Base-by-base conservation (phyloP, 2,888 invertebrate species). In the Tryphoninae sp. region DNA sequence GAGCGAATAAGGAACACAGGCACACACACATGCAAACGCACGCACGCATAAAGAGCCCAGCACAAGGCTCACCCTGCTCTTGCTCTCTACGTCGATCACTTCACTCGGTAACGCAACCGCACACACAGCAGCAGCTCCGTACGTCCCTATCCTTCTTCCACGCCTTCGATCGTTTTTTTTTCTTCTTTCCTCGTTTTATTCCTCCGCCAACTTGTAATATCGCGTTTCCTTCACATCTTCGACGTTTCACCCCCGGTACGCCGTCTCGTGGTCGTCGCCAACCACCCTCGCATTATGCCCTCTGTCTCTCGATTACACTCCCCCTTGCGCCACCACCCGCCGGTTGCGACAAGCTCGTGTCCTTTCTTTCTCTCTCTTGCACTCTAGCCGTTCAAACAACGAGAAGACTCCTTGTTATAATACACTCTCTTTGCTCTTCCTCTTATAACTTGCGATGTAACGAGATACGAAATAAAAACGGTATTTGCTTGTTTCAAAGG, bases 161-260 rank as follows among this genome's bases (percentile, higher is more conserved):
- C 68, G 45, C 58, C 58, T 68, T 62, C 77, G 62, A 69, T 69
- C 72, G 49, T 58, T 58, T 19, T 19, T 19, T 19, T 16, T 45
- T 23, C 23, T 71, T 59, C 51, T 62, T 61, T 76, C 49, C 59
- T 16, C 45, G 40, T 51, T 58, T 62, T 53, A 55, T 59, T 61
- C 33, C 71, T 23, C 53, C 53, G 55, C 40, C 0, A 62, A 55
- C 45, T 73, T 76, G 26, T 51, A 58, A 78, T 81, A 75, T 75
- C 79, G 61, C 83, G 80, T 83, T 82, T 80, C 84, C 72, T 64
- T 84, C 83, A 84, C 84, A 84, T 84, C 79, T 84, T 84, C 84
- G 79, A 78, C 55, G 78, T 78, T 81, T 61, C 81, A 78, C 55
- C 80, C 81, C 83, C 80, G 75, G 23, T 72, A 77, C 73, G 73